Conservation (phyloP, 2,113 vertebrate species). For the Choloepus hoffmanni region DNA sequence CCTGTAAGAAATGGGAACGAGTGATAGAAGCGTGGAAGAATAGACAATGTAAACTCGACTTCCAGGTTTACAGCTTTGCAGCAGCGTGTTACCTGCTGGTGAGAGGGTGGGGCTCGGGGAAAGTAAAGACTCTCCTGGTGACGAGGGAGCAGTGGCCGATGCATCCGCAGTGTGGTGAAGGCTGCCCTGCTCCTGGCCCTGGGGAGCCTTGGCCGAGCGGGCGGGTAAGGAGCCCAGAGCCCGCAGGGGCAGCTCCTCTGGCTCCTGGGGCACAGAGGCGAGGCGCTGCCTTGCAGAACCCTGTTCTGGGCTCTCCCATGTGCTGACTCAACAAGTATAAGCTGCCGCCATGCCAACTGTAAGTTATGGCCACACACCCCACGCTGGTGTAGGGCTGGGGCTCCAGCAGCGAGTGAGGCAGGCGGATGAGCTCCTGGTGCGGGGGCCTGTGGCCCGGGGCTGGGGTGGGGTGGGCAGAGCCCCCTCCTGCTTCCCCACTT, state of each 20-base stretch:
- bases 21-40: not conserved
- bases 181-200: not conserved
- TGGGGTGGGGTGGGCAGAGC: not conserved
- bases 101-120: not conserved
- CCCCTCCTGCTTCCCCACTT: not conserved
- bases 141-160: not conserved
- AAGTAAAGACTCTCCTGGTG: not conserved
- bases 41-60: not conserved
- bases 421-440: not conserved
- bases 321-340: not conserved
- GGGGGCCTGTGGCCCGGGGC: no score
- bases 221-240: not conserved
- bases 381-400: not conserved
- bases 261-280: not conserved
- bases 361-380: not conserved
- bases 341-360: not conserved
- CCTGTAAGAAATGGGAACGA: not conserved
- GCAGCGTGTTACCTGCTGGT: not conserved
- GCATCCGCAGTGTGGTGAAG: not conserved
- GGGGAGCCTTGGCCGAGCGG: not conserved
- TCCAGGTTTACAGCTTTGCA: not conserved
- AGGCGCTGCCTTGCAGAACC: not conserved
- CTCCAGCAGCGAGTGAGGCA: not conserved
- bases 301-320: not conserved
- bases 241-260: no score